Conservation (phyloP, 2,113 vertebrate species). For the Benitochromis conjunctus region DNA sequence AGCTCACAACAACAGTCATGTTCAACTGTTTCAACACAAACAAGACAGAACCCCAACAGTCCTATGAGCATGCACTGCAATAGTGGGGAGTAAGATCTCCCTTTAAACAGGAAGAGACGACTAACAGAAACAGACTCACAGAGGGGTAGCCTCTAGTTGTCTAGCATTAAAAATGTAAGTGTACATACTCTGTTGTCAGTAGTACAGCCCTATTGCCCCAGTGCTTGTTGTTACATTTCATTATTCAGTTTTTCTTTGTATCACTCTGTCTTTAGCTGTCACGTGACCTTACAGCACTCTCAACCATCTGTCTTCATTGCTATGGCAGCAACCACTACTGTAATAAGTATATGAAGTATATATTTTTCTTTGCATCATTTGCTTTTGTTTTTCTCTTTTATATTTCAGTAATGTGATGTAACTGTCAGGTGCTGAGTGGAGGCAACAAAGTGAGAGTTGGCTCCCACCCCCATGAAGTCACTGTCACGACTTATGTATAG, state of each 20-base stretch:
- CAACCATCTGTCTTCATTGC: neutral
- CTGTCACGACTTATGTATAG: neutral
- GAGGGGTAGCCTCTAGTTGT: neutral
- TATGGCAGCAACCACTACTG: neutral
- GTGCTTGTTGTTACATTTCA: neutral
- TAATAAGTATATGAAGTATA: neutral
- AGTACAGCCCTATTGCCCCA: neutral
- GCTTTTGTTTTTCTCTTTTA: neutral
- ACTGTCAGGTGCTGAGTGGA: neutral
- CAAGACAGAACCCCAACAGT: neutral
- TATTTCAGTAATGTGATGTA: neutral
- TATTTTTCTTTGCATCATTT: neutral
- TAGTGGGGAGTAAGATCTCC: neutral
- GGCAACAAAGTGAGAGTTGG: neutral
- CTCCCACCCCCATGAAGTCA: neutral
- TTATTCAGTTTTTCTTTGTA: neutral
- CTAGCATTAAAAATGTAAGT: neutral
- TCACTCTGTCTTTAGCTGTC: neutral
- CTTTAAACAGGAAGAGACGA: neutral
- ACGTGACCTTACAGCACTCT: neutral
- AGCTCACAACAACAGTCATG: neutral
- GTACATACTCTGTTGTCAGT: neutral
- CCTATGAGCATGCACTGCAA: neutral
- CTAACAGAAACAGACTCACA: neutral
- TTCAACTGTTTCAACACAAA: neutral